phyloP scores from a whole-genome alignment of 1,140 invertebrate genomes.

The Homalodisca vitripennis region DNA sequence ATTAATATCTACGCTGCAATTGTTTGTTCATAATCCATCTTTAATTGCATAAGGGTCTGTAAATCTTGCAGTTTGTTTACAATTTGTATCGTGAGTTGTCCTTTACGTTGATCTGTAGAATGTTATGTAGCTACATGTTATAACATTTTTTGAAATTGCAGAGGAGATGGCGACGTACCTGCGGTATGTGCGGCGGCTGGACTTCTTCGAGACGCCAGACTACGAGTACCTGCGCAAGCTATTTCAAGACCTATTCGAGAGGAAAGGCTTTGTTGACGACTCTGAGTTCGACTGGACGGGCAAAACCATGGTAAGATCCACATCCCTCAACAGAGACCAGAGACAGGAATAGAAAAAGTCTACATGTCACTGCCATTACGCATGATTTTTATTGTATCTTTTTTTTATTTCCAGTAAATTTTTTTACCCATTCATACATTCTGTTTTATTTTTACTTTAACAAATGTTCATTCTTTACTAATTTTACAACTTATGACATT shows the following conservation, averaged over 20 bases:
- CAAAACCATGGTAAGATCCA: slow-evolving; percentile 79
- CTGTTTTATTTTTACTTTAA: too few species aligned
- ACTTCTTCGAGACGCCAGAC: slow-evolving; percentile 99
- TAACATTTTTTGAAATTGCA: slow-evolving; percentile 43
- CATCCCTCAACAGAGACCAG: background rate
- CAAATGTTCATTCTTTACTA: too few species aligned
- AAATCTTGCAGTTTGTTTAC: too few species aligned
- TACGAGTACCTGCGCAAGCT: slow-evolving; percentile 97
- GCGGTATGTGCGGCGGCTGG: slow-evolving; percentile 93
- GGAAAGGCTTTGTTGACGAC: slow-evolving; percentile 90
- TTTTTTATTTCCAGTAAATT: too few species aligned
- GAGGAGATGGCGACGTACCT: slow-evolving; percentile 97
- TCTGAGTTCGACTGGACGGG: slow-evolving; percentile 98
- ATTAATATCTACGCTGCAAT: too few species aligned
- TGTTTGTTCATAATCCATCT: too few species aligned
- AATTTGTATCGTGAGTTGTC: too few species aligned
- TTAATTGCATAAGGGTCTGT: background rate
- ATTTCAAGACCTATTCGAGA: slow-evolving; percentile 93
- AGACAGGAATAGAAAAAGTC: background rate
- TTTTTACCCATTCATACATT: too few species aligned
- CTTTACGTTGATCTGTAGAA: too few species aligned
- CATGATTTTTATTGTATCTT: background rate
- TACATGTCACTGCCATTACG: background rate
- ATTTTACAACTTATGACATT: too few species aligned
- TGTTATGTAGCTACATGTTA: too few species aligned